Conservation (phyloP, 2,888 invertebrate genomes). For the Nineta flava region DNA sequence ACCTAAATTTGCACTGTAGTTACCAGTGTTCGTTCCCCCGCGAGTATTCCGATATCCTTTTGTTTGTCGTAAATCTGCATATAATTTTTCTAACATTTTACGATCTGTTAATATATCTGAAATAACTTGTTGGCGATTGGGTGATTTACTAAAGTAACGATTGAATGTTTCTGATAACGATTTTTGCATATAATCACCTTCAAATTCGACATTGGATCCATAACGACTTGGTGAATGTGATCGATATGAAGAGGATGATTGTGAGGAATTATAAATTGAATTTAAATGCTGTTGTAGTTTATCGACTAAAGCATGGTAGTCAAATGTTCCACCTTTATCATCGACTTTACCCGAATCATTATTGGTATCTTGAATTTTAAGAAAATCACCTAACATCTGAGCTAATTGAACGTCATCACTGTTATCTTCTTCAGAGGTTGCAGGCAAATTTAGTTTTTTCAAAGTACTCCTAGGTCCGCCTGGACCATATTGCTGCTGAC, state of each 20-base stretch:
- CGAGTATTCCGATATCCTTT: conserved; percentile 34
- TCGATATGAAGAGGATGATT: conserved; percentile 8
- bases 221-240: conserved; percentile 8
- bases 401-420: conserved; percentile 40
- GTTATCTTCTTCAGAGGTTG: conserved; percentile 19
- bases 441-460: conserved; percentile 20
- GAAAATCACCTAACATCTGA: conserved; percentile 48
- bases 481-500: conserved; percentile 8
- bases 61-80: conserved; percentile 54
- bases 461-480: conserved; percentile 20
- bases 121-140: conserved; percentile 51
- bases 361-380: conserved; percentile 37
- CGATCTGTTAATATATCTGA: conserved; percentile 58
- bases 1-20: conserved; percentile 7
- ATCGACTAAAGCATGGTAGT: conserved; percentile 46
- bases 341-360: conserved; percentile 15
- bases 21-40: conserved; percentile 16
- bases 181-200: conserved; percentile 38
- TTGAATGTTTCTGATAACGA: conserved; percentile 48
- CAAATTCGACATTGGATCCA: conserved; percentile 20
- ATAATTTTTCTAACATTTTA: conserved; percentile 53
- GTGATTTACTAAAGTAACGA: conserved; percentile 47
- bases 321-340: conserved; percentile 21
- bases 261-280: conserved; percentile 13
- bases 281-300: conserved; percentile 43